Evolutionary conservation across 2,113 vertebrate genomes (phyloP), one percentile per base, ranked within the genome.

Genomic region (Coptodon rendalli): DNA sequence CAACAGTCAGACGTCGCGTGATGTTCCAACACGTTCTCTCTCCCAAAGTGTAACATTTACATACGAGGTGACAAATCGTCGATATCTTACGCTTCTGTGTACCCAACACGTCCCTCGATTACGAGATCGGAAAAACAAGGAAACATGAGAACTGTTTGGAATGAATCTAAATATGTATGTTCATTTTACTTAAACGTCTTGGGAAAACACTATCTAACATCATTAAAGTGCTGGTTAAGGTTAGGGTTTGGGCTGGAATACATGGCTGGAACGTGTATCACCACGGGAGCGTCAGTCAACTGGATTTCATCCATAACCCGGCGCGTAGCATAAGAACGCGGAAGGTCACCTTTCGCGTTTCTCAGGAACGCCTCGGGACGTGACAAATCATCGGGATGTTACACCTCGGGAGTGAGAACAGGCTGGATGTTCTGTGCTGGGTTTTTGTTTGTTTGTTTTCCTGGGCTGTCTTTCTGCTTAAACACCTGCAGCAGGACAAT

Each of bases 221-320:
- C 24, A 57, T 29, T 57, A 57, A 57, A 1, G 24, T 57, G 24
- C 56, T 57, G 24, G 56, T 29, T 57, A 57, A 29, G 56, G 24
- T 57, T 57, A 57, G 24, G 29, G 24, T 57, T 57, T 29, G 24
- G 56, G 56, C 56, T 57, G 13, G 7, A 57, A 29, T 57, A 57
- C 56, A 57, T 29, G 56, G 13, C 4, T 57, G 56, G 56, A 16
- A 29, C 13, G 0, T 0, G 13, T 57, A 29, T 29, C 9, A 57
- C 13, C 3, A 0, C 2, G 0, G 4, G 7, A 27, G 24, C 1
- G 0, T 57, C 56, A 57, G 24, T 57, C 56, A 57, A 57, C 56
- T 5, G 7, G 24, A 16, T 57, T 57, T 5, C 56, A 57, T 57
- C 56, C 24, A 57, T 57, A 57, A 57, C 13, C 56, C 2, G 13